Evolutionary conservation across 2,797 vertebrate species (phyloP).

Genomic region (Pteronotus mesoamericanus): DNA sequence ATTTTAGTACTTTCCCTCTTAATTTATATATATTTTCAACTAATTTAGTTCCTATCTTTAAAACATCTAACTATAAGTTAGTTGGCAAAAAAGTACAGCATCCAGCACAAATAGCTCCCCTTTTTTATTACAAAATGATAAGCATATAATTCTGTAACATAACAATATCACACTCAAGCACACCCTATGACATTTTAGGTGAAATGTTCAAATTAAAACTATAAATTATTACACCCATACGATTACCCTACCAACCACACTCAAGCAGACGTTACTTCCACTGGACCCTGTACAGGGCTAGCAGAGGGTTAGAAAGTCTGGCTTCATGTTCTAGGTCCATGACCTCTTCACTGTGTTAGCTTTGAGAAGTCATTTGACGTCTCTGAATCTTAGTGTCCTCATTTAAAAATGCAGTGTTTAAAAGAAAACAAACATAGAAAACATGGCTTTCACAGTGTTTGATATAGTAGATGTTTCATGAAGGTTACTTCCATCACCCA

Average conservation of each 20-base stretch:
- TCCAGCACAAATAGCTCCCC: too few relatives aligned
- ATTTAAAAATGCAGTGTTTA: neutral
- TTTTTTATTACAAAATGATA: too few relatives aligned
- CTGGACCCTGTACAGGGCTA: accelerated
- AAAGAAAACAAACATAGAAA: neutral
- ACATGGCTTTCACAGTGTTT: accelerated
- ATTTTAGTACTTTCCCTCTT: neutral
- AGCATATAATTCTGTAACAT: too few relatives aligned
- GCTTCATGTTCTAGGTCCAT: neutral
- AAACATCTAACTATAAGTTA: neutral
- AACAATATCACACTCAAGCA: too few relatives aligned
- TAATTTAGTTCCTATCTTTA: neutral
- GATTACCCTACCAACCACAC: too few relatives aligned
- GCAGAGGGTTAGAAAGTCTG: neutral
- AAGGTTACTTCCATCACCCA: neutral
- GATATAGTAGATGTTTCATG: too few relatives aligned
- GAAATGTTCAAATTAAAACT: too few relatives aligned
- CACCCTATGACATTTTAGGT: too few relatives aligned
- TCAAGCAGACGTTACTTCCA: too few relatives aligned
- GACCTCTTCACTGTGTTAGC: neutral
- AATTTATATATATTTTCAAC: neutral
- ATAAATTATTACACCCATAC: too few relatives aligned
- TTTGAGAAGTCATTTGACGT: neutral
- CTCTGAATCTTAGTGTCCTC: neutral
- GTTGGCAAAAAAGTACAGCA: neutral